Percentiles rank a stretch among this genome's conserved stretches.
These are phyloP conservation scores for Pyrocephalus nanus DNA, from an alignment of 2,797 vertebrate genomes.

Conservation along the genomic window DNA sequence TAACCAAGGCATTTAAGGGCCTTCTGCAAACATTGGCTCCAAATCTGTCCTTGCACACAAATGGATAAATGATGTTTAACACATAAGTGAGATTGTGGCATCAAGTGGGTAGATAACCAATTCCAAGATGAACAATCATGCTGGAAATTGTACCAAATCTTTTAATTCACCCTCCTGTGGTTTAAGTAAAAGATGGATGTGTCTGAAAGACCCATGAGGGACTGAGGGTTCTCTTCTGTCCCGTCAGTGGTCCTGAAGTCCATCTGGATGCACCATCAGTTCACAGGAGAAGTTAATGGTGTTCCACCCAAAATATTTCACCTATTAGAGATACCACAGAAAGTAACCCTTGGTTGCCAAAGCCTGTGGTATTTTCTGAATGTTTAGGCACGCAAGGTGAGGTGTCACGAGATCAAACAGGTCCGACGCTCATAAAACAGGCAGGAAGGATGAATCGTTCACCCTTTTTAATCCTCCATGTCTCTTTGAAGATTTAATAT, in stretches of 20 bases:
- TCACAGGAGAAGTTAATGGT: neutral
- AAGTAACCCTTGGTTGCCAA: neutral
- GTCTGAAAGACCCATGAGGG: neutral
- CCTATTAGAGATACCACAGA: neutral
- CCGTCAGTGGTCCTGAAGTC: neutral
- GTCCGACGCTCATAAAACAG: slow-evolving; percentile 13
- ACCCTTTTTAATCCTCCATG: neutral
- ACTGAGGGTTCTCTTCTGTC: neutral
- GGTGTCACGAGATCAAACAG: slow-evolving; percentile 26
- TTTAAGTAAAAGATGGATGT: neutral
- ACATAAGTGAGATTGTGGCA: neutral
- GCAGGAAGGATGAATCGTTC: neutral
- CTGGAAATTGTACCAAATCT: accelerated
- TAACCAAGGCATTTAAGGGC: neutral
- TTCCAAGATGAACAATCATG: neutral
- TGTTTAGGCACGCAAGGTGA: neutral
- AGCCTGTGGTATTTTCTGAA: neutral
- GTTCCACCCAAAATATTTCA: neutral
- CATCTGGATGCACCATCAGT: neutral
- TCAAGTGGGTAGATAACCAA: neutral
- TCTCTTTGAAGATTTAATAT: slow-evolving; percentile 9
- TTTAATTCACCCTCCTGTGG: neutral
- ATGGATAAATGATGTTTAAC: neutral
- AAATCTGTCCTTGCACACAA: neutral
- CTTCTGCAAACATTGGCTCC: neutral